Base-by-base conservation (phyloP, 2,888 invertebrate species). In the Nowickia ferox region DNA sequence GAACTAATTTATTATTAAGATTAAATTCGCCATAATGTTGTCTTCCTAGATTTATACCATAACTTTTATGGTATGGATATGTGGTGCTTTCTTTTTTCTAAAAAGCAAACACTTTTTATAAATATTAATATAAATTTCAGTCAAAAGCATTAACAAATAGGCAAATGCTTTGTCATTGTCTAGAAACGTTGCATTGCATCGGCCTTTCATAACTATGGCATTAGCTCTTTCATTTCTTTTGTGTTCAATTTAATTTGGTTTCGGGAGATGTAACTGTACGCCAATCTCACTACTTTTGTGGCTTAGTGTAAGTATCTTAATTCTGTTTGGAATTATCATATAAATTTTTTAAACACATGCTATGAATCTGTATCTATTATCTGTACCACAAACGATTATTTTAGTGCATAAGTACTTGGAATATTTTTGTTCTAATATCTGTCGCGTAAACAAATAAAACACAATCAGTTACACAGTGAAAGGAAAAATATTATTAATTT, bases 381-480 rank as follows among this genome's bases (percentile, higher is more conserved):
- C 61, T 57, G 30, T 40, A 40, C 57, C 51, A 51, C n/a, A 65
- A n/a, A 76, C 19, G 44, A 76, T 66, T 57, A 30, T 42, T 75
- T 68, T 53, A 61, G 51, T 19, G 17, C 13, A 44, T 61, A 74
- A 72, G 75, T 72, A 69, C 66, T 80, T 72, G 11, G 42, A 22
- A 57, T 22, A 38, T 68, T 68, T 51, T 17, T 68, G 40, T 46
- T 72, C 55, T 76, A 72, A 72, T 79, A 80, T 80, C 81, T 84
- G 81, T 79, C 84, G 79, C 83, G 83, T 72, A 86, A 84, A 84
- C 84, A 86, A 86, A 86, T 86, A 80, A 86, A 77, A 87, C 61
- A 79, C 69, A 72, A 82, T 77, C 74, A 86, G 69, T 83, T 84
- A 85, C 66, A 40, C 77, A 81, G 65, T 69, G 66, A 80, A 68